Evolutionary conservation across 2,797 vertebrate species (phyloP), one percentile per base, ranked within the genome.

Genomic region (Dicrostonyx torquatus): DNA sequence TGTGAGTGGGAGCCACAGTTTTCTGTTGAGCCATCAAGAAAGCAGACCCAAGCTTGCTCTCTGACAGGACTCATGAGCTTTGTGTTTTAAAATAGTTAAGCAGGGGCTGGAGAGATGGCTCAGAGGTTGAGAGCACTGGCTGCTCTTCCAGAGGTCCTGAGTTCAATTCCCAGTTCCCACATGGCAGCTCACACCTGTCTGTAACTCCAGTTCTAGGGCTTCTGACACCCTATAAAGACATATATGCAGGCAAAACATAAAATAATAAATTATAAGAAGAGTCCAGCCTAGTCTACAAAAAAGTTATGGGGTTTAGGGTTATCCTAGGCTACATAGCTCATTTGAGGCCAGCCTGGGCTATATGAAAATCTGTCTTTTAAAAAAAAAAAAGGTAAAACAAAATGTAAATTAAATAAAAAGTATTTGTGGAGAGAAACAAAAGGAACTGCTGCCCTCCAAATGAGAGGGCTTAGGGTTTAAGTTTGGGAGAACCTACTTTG

Each of bases 401-500:
- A 75, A 53, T 34, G 11, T 73, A 72, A 43, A 58, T 40, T 72
- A 73, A 40, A 53, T 86, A 70, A 31, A 87, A 55, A 87, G 20
- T 73, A 43, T 55, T 45, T 87, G 1, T 34, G 18, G 37, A 82
- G 64, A 48, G 9, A 68, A 17, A 79, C 45, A 6, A 5, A 22
- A 31, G 37, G 45, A 34, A 62, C 82, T 55, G 0, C 82, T 55
- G 0, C 10, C 26, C 20, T 77, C 31, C n/a, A 26, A 34, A 15
- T 70, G 62, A 94, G 48, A 53, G 31, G 40, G 17, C 22, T 66
- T 77, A 85, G 37, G 26, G 14, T 77, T 88, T 76, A 55, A 55
- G 37, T 55, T 9, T 55, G 40, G 22, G 79, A 43, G 29, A 14
- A 15, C 6, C 53, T 64, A 5, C 50, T 83, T 48, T 86, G n/a